These are phyloP conservation scores for Malthinus flaveolus DNA, from an alignment of 2,888 invertebrate genomes.

Conservation along the genomic window DNA sequence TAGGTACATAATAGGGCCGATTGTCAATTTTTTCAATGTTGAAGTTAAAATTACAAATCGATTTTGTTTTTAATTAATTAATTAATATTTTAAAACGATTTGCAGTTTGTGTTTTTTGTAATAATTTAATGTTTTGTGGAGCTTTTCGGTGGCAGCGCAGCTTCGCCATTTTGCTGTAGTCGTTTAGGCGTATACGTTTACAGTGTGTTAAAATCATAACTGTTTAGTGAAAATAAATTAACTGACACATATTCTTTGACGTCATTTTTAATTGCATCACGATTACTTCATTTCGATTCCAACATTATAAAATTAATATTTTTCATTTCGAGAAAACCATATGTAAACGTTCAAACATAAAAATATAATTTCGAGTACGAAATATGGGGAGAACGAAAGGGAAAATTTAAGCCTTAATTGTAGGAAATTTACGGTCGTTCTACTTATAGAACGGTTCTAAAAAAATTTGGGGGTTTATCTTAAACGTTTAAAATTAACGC, in stretches of 20 bases:
- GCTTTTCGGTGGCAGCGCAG: conserved; percentile 29
- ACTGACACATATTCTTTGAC: no score
- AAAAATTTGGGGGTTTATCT: no score
- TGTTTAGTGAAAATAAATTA: conserved; percentile 23
- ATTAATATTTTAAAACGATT: neutral
- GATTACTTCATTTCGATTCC: neutral
- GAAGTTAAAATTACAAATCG: neutral
- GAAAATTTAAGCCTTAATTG: no score
- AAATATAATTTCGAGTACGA: no score
- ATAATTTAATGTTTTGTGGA: conserved; percentile 18
- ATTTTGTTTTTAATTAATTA: neutral
- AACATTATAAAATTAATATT: no score
- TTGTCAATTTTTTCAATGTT: neutral
- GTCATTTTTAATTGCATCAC: conserved; percentile 5
- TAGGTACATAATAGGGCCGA: conserved; percentile 19
- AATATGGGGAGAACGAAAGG: no score
- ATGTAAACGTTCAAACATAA: no score
- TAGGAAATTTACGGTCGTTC: no score
- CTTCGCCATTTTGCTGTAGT: conserved; percentile 48
- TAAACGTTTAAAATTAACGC: no score
- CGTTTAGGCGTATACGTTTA: conserved; percentile 48
- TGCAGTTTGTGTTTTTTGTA: neutral
- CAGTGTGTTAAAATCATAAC: conserved; percentile 34
- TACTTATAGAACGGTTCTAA: no score
- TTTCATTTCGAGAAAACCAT: no score